A percentile compares a stretch with the other conserved stretches of the same genome.
Conservation (phyloP, 2,888 invertebrate genomes). For the Lottia gigantea region DNA sequence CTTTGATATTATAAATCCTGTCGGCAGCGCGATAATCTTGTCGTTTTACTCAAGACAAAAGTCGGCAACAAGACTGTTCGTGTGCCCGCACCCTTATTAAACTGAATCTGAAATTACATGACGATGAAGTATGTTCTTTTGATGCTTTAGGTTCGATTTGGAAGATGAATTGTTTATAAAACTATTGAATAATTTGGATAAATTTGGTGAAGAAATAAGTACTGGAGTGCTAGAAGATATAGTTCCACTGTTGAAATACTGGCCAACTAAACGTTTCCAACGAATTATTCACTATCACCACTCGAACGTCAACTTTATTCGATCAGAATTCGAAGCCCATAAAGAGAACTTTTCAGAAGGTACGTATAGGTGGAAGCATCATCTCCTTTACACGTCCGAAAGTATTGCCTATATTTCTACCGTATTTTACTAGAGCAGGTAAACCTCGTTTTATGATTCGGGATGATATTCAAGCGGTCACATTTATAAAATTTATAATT, state of each 20-base stretch:
- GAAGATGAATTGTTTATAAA: slow-evolving; percentile 21
- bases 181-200: slow-evolving; percentile 20
- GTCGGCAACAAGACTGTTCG: no score
- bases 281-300: not conserved
- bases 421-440: no score
- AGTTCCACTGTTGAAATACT: slow-evolving; percentile 23
- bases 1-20: no score
- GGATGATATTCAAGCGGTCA: no score
- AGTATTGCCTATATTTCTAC: no score
- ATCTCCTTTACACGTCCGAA: no score
- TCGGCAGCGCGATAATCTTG: no score
- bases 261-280: slow-evolving; percentile 15
- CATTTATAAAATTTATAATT: no score
- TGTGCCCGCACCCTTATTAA: no score
- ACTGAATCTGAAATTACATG: no score
- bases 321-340: not conserved
- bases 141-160: slow-evolving; percentile 19
- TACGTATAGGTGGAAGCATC: not conserved
- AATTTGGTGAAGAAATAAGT: not conserved
- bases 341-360: not conserved
- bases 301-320: not conserved
- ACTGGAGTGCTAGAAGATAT: slow-evolving; percentile 20
- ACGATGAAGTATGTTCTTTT: not conserved
- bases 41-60: no score
- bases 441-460: no score